phyloP scores from a whole-genome alignment of 2,797 vertebrate genomes.

The Tokudaia muenninki region DNA sequence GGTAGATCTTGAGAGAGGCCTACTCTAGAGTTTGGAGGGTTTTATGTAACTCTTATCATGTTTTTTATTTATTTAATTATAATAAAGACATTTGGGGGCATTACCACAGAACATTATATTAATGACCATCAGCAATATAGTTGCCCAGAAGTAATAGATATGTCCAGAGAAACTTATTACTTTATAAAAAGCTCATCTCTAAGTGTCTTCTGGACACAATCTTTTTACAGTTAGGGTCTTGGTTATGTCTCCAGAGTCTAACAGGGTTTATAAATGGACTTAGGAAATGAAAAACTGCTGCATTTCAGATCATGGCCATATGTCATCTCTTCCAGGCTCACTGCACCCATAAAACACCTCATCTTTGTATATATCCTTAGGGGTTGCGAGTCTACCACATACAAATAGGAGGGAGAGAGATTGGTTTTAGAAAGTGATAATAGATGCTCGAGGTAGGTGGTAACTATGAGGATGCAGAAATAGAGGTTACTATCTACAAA shows the following conservation, averaged over 20 bases:
- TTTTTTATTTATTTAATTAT: constrained; percentile 77
- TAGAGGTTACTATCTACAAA: neutral
- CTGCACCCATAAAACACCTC: constrained; percentile 77
- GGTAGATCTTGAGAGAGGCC: neutral
- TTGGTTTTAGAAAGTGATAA: constrained; percentile 69
- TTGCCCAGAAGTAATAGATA: constrained; percentile 72
- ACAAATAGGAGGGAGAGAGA: constrained; percentile 74
- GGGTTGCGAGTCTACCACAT: constrained; percentile 66
- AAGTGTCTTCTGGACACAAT: constrained; percentile 70
- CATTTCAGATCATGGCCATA: constrained; percentile 68
- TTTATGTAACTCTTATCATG: neutral
- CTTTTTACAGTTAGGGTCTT: constrained; percentile 62
- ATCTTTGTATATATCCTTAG: constrained; percentile 74
- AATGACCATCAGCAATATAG: constrained; percentile 63
- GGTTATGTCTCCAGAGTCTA: constrained; percentile 66
- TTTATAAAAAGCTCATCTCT: constrained; percentile 71
- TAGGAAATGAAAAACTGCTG: constrained; percentile 75
- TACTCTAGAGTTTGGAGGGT: constrained; percentile 1
- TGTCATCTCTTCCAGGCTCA: constrained; percentile 75
- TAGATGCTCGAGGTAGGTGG: constrained; percentile 48
- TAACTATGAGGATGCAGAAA: constrained; percentile 4
- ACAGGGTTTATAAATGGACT: constrained; percentile 56
- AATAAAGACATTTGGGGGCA: constrained; percentile 39
- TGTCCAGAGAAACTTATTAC: constrained; percentile 64
- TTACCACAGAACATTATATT: constrained; percentile 60